A percentile compares a stretch with the other conserved stretches of the same genome.
phyloP scores from a whole-genome alignment of 2,888 invertebrate genomes.

The Drosophila infuscata region DNA sequence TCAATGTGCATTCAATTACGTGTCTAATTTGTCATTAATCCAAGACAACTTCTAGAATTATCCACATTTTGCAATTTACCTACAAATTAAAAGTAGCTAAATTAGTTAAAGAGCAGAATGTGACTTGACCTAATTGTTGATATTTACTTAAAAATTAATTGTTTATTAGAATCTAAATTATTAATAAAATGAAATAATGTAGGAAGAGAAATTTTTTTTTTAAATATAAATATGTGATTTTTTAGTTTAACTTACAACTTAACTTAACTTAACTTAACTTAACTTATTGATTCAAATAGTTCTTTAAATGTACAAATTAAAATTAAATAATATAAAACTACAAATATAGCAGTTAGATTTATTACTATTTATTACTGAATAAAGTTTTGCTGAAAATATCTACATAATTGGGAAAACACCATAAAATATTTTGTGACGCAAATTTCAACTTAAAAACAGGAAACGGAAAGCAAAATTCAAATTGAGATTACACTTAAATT shows the following conservation, averaged over 20 bases:
- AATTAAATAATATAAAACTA: not conserved
- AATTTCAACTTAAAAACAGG: not conserved
- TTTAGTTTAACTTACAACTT: no score
- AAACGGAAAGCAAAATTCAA: not conserved
- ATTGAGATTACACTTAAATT: not conserved
- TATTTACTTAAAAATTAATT: not conserved
- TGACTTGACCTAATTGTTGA: not conserved
- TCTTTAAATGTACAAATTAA: not conserved
- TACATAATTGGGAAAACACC: not conserved
- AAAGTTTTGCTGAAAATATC: not conserved
- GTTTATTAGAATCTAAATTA: not conserved
- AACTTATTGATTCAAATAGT: not conserved
- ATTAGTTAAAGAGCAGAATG: not conserved
- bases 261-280: no score
- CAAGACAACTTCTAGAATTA: not conserved
- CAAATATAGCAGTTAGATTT: no score
- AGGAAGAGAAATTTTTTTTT: no score
- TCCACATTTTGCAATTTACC: not conserved
- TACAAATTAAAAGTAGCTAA: not conserved
- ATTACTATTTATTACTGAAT: no score
- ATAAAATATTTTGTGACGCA: not conserved
- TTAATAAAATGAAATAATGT: not conserved
- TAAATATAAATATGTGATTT: no score
- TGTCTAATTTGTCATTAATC: constrained; percentile 1
- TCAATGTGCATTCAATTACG: constrained; percentile 22